Conservation (phyloP, 2,797 vertebrate genomes). For the Onychomys torridus region DNA sequence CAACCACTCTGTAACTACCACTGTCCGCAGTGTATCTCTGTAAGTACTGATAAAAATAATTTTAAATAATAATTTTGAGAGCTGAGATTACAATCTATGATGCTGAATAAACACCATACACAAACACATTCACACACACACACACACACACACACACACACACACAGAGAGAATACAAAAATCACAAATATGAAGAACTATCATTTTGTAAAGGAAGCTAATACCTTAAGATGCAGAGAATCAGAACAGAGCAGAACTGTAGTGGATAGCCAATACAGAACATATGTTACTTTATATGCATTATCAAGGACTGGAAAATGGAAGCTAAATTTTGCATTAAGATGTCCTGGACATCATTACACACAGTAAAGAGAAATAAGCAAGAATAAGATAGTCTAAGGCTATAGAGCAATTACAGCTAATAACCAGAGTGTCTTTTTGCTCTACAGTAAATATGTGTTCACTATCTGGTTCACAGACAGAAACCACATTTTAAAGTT, state of each 20-base stretch:
- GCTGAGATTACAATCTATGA: conserved; percentile 2
- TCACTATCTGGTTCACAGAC: neutral
- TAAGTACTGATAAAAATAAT: conserved; percentile 44
- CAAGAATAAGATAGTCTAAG: neutral
- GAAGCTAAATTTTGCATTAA: conserved; percentile 22
- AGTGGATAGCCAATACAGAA: too few species aligned
- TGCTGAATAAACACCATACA: conserved; percentile 30
- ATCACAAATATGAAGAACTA: conserved; percentile 43
- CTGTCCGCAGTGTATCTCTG: neutral
- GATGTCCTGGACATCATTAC: neutral
- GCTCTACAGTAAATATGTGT: conserved; percentile 29
- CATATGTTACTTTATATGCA: neutral
- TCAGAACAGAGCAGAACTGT: neutral
- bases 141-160: too few species aligned
- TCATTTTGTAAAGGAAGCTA: conserved; percentile 56
- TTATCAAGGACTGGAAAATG: neutral
- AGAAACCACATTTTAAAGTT: conserved; percentile 37
- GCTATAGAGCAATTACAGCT: neutral
- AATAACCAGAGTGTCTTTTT: neutral
- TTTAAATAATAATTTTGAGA: conserved; percentile 48
- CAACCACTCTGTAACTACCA: neutral
- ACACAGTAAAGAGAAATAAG: neutral
- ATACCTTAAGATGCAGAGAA: conserved; percentile 20
- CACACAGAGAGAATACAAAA: neutral
- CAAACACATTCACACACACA: neutral